Evolutionary conservation across 2,888 invertebrate genomes (phyloP), one percentile per base, ranked within the genome.

Genomic region (Omphaloscelis lunosa): DNA sequence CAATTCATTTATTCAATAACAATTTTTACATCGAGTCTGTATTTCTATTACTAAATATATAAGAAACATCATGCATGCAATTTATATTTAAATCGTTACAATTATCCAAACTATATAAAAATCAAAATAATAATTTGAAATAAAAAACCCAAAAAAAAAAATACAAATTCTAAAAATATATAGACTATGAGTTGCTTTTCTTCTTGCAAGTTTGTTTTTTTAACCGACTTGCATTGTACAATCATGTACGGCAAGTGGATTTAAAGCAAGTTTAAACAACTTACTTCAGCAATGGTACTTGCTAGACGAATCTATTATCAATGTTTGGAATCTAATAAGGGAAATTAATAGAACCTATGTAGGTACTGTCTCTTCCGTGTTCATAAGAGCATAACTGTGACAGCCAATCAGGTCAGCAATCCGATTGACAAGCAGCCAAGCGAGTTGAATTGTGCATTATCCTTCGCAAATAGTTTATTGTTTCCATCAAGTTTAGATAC

Each of bases 361-460:
- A 65, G 41, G 17, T 41, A 27, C 27, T 27, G 20, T 3, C 20
- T 45, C 27, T 5, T 48, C 23, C 2, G 5, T 67, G 17, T 20
- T 41, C 39, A 34, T 51, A n/a, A 29, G 41, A 76, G 20, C 58
- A 29, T 65, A 9, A 9, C 3, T 11, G 39, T 23, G 34, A 11
- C 29, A 74, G 3, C 45, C 53, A 34, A 75, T 75, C 62, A 56
- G 62, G 34, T 45, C 34, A 63, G 62, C 45, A 39, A 56, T 75
- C 34, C 53, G 56, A 48, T 63, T 48, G 56, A n/a, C 6, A 23
- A 27, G 45, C 63, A 48, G 27, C 12, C 39, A 48, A 76, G 75
- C 39, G 34, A 62, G 8, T 39, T 63, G 4, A 56, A 63, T 39
- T 39, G 17, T 39, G 34, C 34, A 45, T 75, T 45, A 75, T 53